Evolutionary conservation across 2,113 vertebrate genomes (phyloP), one percentile per base, ranked within the genome.

Genomic region (Lethenteron reissneri): DNA sequence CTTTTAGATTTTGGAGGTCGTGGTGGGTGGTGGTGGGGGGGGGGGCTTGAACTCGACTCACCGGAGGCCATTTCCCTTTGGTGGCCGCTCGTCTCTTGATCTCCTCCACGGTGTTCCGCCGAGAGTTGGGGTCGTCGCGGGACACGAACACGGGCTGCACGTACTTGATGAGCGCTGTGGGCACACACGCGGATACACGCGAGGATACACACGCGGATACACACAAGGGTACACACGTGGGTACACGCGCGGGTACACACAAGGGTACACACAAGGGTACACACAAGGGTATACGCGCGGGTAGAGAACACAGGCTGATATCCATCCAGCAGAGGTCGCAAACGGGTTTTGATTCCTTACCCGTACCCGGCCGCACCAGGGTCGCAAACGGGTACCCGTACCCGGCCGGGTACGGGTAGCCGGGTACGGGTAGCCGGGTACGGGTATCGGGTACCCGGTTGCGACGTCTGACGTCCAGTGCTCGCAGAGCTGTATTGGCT

Each of bases 121-220:
- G 87, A 41, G 91, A 99, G 78, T 95, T 83, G 77, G 91, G 92
- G 80, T 99, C 90, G 3, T 87, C 88, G 10, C 94, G 83, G 12
- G 91, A 99, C 4, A 97, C 94, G 57, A 97, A 95, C 60, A 99
- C 90, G 0, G 94, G 94, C 70, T 87, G 84, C 75, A 97, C 94
- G 75, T 84, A 96, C 77, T 86, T 90, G 70, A 97, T 99, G 74
- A 99, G 82, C 74, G 94, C 94, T 99, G 78, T 15, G 78, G 71
- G 72, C 2, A 64, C 60, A 64, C 13, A 2, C 60, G 17, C 60
- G 60, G 13, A 64, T 17, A 64, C 60, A 64, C 60, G 3, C 2
- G 2, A 14, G 17, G 13, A 3, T 3, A 64, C 60, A 64, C 60
- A 4, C 60, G 17, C 2, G 2, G 13, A 4, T 17, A 17, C 60